Evolutionary conservation across 23 tunicate genomes (phyloP).

Genomic region (Botrylloides violaceus): DNA sequence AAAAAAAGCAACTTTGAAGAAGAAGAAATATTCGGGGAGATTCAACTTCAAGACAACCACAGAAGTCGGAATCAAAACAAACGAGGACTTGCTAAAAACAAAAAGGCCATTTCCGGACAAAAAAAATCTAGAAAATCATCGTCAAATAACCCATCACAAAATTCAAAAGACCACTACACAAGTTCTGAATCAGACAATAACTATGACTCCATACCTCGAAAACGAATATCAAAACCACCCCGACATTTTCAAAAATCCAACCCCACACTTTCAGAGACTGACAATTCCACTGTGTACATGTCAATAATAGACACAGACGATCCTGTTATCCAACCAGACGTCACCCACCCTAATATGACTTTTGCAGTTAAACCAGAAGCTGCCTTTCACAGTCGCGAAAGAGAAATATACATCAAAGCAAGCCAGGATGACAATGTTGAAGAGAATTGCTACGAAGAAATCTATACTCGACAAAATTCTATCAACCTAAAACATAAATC

Average conservation of each 20-base stretch:
- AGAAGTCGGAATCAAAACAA: neutral
- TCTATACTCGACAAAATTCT: neutral
- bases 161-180: neutral
- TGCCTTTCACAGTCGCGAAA: neutral
- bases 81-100: too few relatives aligned
- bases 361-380: neutral
- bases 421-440: neutral
- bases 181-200: neutral
- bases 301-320: neutral
- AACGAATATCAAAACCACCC: neutral
- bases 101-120: neutral
- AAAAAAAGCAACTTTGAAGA: neutral
- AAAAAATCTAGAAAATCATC: neutral
- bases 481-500: neutral
- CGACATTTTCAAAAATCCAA: neutral
- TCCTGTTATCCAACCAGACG: neutral
- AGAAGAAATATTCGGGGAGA: neutral
- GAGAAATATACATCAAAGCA: neutral
- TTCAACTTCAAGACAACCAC: neutral
- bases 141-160: neutral
- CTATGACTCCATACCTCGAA: neutral
- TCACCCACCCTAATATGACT: neutral
- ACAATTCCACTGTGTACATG: neutral
- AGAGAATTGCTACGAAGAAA: neutral
- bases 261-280: neutral